Evolutionary conservation across 2,113 vertebrate genomes (phyloP), one percentile per base, ranked within the genome.

Genomic region (Vanacampus margaritifer): DNA sequence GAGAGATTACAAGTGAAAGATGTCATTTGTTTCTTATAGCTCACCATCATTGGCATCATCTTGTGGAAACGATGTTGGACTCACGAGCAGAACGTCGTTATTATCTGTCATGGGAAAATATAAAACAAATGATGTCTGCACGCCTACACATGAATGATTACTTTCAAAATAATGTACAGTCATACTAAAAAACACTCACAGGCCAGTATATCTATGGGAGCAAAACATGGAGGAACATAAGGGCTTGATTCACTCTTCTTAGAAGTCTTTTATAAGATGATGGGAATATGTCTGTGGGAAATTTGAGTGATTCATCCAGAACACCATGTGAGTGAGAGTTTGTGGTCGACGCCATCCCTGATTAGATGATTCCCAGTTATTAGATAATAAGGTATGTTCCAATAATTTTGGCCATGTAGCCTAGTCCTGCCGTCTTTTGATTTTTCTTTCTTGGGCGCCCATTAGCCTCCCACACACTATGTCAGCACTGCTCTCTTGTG

Each of bases 11-110:
- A 51, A 13, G 39, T 3, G 41, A 65, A 26, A 51, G n/a, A 10
- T 1, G 35, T 1, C 0, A 70, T 46, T 26, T 63, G 19, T 66
- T 53, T 24, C 58, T 51, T 5, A 14, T 53, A 21, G 14, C 74
- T 81, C 74, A 88, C 84, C 83, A 32, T 83, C 70, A 23, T 5
- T 50, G 13, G 41, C 28, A n/a, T 71, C 72, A 54, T 81, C 68
- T 21, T 62, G n/a, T 61, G 58, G 43, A 35, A 71, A 56, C 24
- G 73, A 51, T 37, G 79, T 63, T 35, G 69, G 58, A 50, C 3
- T 69, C 45, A 67, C 64, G 3, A 63, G 51, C 24, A 77, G 71
- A 71, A 67, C 35, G 2, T 36, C 53, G 23, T 14, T 3, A 17
- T 82, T 71, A 65, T 69, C 79, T 84, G 78, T 45, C 39, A 43